Conservation (phyloP, 2,113 vertebrate species). For the Cynocephalus volans region DNA sequence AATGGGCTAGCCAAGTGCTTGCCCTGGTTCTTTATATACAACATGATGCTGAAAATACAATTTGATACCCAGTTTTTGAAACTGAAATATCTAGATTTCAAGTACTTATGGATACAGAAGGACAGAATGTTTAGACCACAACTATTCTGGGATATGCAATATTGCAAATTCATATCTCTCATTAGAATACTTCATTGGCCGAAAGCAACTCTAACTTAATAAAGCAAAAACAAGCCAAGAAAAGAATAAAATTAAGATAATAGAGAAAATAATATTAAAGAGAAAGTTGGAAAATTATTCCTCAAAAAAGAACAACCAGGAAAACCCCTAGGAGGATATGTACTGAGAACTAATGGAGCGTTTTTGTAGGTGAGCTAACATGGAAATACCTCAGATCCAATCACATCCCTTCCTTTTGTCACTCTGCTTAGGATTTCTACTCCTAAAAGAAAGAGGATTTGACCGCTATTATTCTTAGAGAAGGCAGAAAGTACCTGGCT, state of each 20-base stretch:
- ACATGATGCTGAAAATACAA: background rate
- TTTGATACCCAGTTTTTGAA: background rate
- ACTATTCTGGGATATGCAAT: background rate
- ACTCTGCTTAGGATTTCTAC: background rate
- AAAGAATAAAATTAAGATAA: background rate
- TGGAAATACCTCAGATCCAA: background rate
- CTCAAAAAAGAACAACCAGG: background rate
- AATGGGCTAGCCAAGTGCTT: background rate
- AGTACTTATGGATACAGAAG: background rate
- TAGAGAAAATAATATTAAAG: background rate
- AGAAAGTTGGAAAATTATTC: background rate
- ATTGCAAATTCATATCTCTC: background rate
- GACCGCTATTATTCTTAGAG: background rate
- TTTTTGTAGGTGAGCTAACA: background rate
- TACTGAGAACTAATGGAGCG: background rate
- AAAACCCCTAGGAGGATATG: background rate
- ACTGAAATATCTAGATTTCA: background rate
- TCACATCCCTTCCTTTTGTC: background rate
- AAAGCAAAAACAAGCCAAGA: background rate
- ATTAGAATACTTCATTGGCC: background rate
- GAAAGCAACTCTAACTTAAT: conserved; percentile 16
- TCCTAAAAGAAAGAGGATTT: background rate
- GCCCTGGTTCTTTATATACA: background rate
- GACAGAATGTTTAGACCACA: background rate
- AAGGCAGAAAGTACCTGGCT: background rate